A percentile compares a stretch with the other conserved stretches of the same genome.
Evolutionary conservation across 2,888 invertebrate genomes (phyloP).

Genomic region (Lingula anatina): DNA sequence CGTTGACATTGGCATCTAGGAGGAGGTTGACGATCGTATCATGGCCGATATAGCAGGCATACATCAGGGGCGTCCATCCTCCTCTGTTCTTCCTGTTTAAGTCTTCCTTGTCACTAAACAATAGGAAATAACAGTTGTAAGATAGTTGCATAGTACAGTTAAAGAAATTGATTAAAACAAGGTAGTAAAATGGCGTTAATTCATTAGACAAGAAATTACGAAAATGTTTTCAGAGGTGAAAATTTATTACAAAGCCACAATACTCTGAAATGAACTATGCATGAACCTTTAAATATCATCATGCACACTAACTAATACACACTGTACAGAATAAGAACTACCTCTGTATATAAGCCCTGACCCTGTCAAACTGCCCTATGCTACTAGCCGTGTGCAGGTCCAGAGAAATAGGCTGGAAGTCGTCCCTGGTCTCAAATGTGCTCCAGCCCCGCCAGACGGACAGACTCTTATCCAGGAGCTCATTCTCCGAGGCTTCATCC

Average conservation of each 20-base stretch:
- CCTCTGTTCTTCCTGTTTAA: slow-evolving; percentile 47
- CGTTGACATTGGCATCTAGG: slow-evolving; percentile 36
- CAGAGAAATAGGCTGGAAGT: slow-evolving; percentile 40
- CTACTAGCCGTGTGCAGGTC: slow-evolving; percentile 50
- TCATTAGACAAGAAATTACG: too few relatives aligned
- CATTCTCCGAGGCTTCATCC: slow-evolving; percentile 48
- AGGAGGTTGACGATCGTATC: slow-evolving; percentile 48
- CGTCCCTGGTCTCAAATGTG: slow-evolving; percentile 27
- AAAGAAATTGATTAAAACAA: too few relatives aligned
- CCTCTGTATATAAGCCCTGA: slow-evolving; percentile 37
- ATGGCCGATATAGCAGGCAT: slow-evolving; percentile 54
- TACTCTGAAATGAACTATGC: too few relatives aligned
- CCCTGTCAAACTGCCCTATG: slow-evolving; percentile 47
- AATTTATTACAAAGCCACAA: too few relatives aligned
- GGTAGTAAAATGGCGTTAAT: too few relatives aligned
- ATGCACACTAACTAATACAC: too few relatives aligned
- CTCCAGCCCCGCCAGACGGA: slow-evolving; percentile 45
- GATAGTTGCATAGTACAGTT: too few relatives aligned
- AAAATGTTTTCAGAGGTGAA: too few relatives aligned
- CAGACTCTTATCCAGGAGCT: slow-evolving; percentile 45
- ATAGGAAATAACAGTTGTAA: background rate
- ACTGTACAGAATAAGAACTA: slow-evolving; percentile 15
- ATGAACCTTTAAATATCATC: too few relatives aligned
- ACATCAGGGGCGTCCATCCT: slow-evolving; percentile 55
- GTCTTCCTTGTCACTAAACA: slow-evolving; percentile 24